Conservation (phyloP, 1,140 invertebrate species). For the Bactericera cockerelli region DNA sequence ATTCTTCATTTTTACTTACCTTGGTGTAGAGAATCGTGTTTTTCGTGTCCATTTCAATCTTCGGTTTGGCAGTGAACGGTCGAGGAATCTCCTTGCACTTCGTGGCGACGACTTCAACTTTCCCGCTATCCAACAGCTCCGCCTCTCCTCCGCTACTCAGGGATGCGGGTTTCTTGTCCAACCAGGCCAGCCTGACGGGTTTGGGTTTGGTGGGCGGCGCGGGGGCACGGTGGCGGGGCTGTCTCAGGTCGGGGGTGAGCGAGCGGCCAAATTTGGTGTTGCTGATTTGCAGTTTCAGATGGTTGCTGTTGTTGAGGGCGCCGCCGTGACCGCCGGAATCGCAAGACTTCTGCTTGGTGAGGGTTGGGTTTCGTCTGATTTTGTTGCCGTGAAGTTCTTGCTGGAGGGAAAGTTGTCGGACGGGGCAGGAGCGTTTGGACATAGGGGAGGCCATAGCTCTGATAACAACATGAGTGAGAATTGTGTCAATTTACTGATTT, state of each 20-base stretch:
- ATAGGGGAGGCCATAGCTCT: not conserved
- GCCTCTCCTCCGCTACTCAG: not conserved
- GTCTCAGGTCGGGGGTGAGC: not conserved
- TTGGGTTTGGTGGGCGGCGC: not conserved
- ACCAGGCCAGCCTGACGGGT: not conserved
- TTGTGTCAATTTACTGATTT: no score
- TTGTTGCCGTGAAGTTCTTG: not conserved
- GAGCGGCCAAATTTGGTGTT: not conserved
- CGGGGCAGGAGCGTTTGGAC: constrained; percentile 4
- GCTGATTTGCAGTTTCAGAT: not conserved
- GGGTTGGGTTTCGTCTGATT: not conserved
- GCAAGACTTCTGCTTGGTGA: not conserved
- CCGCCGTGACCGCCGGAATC: not conserved
- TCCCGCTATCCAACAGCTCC: not conserved
- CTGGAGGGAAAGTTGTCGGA: not conserved
- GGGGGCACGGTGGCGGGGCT: not conserved
- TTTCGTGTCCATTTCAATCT: not conserved
- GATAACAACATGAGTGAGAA: no score
- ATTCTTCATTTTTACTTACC: no score
- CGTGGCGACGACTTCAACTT: not conserved
- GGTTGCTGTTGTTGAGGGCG: not conserved
- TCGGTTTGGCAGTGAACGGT: constrained; percentile 2
- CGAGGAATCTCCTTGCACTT: not conserved
- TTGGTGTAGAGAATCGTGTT: not conserved
- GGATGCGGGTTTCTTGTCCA: not conserved